Evolutionary conservation across 2,113 vertebrate genomes (phyloP), one percentile per base, ranked within the genome.

Genomic region (Psittacara wagleri): DNA sequence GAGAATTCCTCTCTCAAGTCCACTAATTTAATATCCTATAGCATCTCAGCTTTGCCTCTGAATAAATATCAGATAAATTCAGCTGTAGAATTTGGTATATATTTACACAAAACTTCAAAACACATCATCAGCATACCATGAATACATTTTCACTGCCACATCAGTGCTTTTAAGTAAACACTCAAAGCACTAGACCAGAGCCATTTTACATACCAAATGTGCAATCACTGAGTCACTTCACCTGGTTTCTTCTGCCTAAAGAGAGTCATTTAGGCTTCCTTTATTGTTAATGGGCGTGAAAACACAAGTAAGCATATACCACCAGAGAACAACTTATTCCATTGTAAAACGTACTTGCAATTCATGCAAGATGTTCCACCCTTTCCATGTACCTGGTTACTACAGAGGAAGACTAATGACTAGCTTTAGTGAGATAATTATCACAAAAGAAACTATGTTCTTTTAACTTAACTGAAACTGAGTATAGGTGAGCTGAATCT

Each of bases 171-270:
- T 33, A 82, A 93, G 92, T 27, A 83, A 6, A 55, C 44, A 80
- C 52, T 75, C 48, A 66, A 86, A 93, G 67, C 59, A 73, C 57
- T 48, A 84, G 67, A 85, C 27, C 37, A 76, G 67, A 83, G 78
- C 24, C 52, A 77, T 22, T 94, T 92, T 86, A 92, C 66, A 93
- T 69, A 88, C 20, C 43, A 83, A 93, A 92, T 67, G 61, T 54
- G 59, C 54, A 95, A 83, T 57, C 75, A 92, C 20, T 19, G 76
- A 95, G 83, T 88, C 79, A 93, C 35, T 94, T 96, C 72, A 83
- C 75, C 70, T 62, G 55, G 35, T 48, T 88, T 88, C 82, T 85
- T 67, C 75, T 83, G 72, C 67, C 44, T 76, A 52, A 69, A 87
- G 79, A 70, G 54, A 77, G 52, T 25, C 4, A 88, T 80, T 92